A percentile compares a stretch with the other conserved stretches of the same genome.
phyloP scores from a whole-genome alignment of 2,113 vertebrate species.

The Cettia cetti region DNA sequence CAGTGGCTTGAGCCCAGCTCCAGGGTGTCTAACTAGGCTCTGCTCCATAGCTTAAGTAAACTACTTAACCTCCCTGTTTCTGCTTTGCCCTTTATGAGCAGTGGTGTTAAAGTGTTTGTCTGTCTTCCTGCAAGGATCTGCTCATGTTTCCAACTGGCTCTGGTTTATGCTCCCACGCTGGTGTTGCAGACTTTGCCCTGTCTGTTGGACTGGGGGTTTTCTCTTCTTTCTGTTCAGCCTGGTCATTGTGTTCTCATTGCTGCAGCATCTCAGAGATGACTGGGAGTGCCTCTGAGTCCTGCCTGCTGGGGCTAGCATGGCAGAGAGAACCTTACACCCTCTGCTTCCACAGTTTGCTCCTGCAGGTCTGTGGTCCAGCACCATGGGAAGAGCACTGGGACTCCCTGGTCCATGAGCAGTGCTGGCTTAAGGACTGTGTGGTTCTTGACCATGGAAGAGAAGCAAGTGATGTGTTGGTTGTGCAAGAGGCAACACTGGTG shows the following conservation, averaged over 20 bases:
- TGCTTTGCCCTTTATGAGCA: background rate
- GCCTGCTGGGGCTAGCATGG: background rate
- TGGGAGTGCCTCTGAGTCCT: background rate
- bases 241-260: background rate
- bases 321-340: background rate
- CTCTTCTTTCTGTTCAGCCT: background rate
- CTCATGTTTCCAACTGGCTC: background rate
- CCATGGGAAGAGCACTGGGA: background rate
- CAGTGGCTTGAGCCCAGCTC: constrained; percentile 5
- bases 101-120: background rate
- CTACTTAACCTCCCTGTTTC: constrained; percentile 27
- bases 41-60: constrained; percentile 29
- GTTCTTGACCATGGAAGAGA: background rate
- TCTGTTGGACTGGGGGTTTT: background rate
- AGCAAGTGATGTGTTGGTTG: background rate
- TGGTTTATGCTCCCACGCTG: background rate
- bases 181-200: background rate
- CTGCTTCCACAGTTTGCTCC: background rate
- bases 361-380: background rate
- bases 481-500: background rate
- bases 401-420: background rate
- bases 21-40: constrained; percentile 4
- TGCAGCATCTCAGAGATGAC: background rate
- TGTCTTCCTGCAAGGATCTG: background rate
- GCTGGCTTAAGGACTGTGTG: background rate